These are phyloP conservation scores for Ischnura elegans DNA, from an alignment of 2,888 invertebrate species.

Conservation along the genomic window DNA sequence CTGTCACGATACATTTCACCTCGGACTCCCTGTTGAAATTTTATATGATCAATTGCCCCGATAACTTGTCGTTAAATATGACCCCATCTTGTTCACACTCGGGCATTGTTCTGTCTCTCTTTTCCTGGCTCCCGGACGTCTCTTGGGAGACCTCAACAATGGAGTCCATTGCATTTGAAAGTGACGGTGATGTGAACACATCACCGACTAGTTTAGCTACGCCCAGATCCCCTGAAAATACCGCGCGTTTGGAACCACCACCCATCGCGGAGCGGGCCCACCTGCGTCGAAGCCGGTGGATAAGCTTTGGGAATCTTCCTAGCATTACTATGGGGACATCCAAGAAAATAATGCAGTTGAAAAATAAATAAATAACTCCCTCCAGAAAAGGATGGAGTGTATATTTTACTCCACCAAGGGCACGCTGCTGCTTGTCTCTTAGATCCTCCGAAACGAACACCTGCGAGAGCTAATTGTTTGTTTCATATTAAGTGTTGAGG, in stretches of 20 bases:
- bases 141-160: neutral
- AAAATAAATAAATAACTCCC: constrained; percentile 9
- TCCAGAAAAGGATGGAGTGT: neutral
- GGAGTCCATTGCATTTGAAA: neutral
- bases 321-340: neutral
- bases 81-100: constrained; percentile 12
- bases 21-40: neutral
- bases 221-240: constrained; percentile 21
- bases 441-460: too few relatives aligned
- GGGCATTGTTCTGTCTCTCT: constrained; percentile 13
- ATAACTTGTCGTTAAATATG: constrained; percentile 45
- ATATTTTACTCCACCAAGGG: neutral
- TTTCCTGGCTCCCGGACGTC: neutral
- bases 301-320: neutral
- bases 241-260: neutral
- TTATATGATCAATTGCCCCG: neutral
- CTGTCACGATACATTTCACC: neutral
- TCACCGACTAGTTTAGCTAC: constrained; percentile 52
- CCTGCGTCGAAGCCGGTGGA: constrained; percentile 26
- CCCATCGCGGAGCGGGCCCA: neutral
- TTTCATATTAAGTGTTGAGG: too few relatives aligned
- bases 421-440: neutral
- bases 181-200: neutral
- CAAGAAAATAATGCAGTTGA: neutral
- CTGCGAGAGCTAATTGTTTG: too few relatives aligned